phyloP scores from a whole-genome alignment of 2,888 invertebrate genomes.

The Drosophila nigricruria region DNA sequence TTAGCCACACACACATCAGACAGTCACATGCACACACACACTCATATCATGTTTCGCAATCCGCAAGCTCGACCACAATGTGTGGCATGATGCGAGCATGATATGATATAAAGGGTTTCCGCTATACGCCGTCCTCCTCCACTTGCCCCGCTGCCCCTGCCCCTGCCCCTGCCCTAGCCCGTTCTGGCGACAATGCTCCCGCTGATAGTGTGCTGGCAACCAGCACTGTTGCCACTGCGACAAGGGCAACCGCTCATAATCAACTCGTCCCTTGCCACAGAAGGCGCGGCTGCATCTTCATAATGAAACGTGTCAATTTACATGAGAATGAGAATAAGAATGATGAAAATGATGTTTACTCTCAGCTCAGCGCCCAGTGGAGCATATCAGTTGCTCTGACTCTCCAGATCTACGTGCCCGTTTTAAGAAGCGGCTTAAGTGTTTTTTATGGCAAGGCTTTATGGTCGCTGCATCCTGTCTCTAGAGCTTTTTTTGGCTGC shows the following conservation, averaged over 20 bases:
- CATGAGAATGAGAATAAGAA: constrained; percentile 54
- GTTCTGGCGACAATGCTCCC: not conserved
- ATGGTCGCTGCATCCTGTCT: constrained; percentile 61
- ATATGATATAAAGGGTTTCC: constrained; percentile 46
- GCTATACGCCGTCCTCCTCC: constrained; percentile 1
- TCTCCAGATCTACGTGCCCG: not conserved
- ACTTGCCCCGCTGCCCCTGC: too few relatives aligned
- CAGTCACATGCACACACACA: constrained; percentile 6
- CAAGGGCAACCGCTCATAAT: constrained; percentile 28
- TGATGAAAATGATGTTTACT: constrained; percentile 68
- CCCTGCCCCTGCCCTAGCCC: not conserved
- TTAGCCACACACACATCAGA: not conserved
- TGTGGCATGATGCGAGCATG: constrained; percentile 59
- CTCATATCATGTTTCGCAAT: constrained; percentile 62
- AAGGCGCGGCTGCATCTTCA: constrained; percentile 55
- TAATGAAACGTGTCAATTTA: constrained; percentile 81
- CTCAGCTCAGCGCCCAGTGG: constrained; percentile 14
- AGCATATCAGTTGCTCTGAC: constrained; percentile 2
- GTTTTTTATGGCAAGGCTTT: constrained; percentile 62
- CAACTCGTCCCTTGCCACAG: constrained; percentile 13
- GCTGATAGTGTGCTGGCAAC: constrained; percentile 13
- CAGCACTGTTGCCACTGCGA: constrained; percentile 24
- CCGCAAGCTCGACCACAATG: constrained; percentile 66
- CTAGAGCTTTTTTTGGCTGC: constrained; percentile 18
- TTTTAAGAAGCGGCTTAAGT: constrained; percentile 54